These are phyloP conservation scores for Papilio protenor DNA, from an alignment of 2,888 invertebrate genomes.

Conservation along the genomic window DNA sequence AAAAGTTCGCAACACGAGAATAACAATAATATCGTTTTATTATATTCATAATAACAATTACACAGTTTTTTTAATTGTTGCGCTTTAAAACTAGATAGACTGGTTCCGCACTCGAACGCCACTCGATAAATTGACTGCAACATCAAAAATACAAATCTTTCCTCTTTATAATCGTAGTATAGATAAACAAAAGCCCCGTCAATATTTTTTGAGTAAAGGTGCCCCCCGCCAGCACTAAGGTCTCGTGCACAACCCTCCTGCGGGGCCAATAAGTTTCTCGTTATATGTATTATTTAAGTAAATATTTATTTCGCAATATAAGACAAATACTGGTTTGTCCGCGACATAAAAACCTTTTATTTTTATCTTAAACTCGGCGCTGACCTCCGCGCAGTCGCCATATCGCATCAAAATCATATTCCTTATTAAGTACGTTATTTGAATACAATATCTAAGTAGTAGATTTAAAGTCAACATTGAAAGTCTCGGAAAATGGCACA, in stretches of 20 bases:
- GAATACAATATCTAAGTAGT: slow-evolving; percentile 11
- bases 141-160: neutral
- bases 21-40: neutral
- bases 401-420: neutral
- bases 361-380: slow-evolving; percentile 7
- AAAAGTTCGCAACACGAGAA: neutral
- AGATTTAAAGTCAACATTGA: neutral
- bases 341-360: neutral
- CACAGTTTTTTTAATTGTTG: neutral
- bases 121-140: neutral
- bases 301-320: slow-evolving; percentile 1
- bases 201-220: neutral
- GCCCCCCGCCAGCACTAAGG: neutral
- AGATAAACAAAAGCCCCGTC: neutral
- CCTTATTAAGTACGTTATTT: slow-evolving; percentile 26
- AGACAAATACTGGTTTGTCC: slow-evolving; percentile 14
- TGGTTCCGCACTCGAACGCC: neutral
- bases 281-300: neutral
- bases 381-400: neutral
- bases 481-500: neutral
- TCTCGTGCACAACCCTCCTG: neutral
- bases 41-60: neutral
- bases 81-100: slow-evolving; percentile 4
- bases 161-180: neutral
- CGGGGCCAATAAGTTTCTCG: neutral